Evolutionary conservation across 2,888 invertebrate species (phyloP).

Genomic region (Ormyrus pomaceus): DNA sequence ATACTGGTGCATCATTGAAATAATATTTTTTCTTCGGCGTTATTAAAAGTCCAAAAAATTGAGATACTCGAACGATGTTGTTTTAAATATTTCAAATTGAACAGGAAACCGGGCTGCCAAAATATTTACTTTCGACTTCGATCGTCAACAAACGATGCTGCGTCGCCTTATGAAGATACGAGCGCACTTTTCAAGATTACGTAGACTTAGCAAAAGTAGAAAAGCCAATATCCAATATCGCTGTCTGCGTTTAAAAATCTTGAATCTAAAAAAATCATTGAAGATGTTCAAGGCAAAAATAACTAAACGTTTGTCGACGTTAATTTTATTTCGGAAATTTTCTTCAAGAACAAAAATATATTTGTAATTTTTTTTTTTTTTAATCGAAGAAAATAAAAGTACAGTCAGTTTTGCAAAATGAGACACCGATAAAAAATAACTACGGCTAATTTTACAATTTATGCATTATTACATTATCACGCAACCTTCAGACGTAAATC

Average conservation of each 20-base stretch:
- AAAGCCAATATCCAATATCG: no score
- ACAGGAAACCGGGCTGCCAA: conserved; percentile 62
- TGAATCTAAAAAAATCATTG: no score
- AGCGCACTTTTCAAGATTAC: conserved; percentile 4
- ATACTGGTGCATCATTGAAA: background rate
- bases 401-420: background rate
- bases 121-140: conserved; percentile 61
- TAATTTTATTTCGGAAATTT: no score
- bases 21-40: background rate
- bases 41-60: background rate
- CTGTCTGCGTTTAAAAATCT: no score
- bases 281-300: no score
- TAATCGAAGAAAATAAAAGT: background rate
- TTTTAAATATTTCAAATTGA: background rate
- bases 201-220: no score
- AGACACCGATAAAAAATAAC: background rate
- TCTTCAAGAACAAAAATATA: no score
- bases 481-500: conserved; percentile 16
- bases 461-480: conserved; percentile 8
- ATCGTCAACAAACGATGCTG: conserved; percentile 45
- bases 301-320: no score
- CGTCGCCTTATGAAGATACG: conserved; percentile 4
- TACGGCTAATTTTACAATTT: conserved; percentile 6
- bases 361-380: background rate
- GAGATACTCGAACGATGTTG: background rate